Evolutionary conservation across 2,113 vertebrate species (phyloP).

Genomic region (Irena cyanogastra): DNA sequence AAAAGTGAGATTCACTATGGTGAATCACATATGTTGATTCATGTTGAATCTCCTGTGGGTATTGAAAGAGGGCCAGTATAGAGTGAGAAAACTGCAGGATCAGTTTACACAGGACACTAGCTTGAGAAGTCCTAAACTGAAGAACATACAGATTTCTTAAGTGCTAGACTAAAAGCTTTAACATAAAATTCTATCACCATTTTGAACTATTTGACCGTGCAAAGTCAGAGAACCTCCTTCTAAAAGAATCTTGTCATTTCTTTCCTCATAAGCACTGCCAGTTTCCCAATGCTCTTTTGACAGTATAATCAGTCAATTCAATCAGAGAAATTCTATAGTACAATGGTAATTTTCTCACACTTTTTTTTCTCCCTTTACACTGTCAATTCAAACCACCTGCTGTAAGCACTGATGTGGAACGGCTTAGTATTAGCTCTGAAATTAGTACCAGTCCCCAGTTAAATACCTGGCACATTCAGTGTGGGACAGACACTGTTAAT

Average conservation of each 20-base stretch:
- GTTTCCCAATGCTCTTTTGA: conserved; percentile 72
- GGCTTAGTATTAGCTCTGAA: conserved; percentile 94
- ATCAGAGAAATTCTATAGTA: conserved; percentile 85
- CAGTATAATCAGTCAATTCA: conserved; percentile 85
- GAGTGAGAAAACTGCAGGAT: background rate
- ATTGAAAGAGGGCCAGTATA: background rate
- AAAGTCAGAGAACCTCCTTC: conserved; percentile 59
- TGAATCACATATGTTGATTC: background rate
- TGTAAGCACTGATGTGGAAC: conserved; percentile 87
- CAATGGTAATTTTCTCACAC: conserved; percentile 82
- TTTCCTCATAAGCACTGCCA: conserved; percentile 60
- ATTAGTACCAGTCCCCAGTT: conserved; percentile 92
- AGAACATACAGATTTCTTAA: conserved; percentile 40
- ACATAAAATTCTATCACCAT: conserved; percentile 44
- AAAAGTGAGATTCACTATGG: background rate
- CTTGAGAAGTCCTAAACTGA: conserved; percentile 24
- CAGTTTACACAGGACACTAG: background rate
- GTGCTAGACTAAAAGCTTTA: conserved; percentile 56
- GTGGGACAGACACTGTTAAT: conserved; percentile 79
- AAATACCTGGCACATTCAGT: conserved; percentile 85
- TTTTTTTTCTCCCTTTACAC: conserved; percentile 71
- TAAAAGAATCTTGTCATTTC: conserved; percentile 62
- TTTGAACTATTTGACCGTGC: conserved; percentile 65
- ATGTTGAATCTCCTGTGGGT: background rate
- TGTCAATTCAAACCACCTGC: conserved; percentile 84